A percentile compares a stretch with the other conserved stretches of the same genome.
phyloP scores from a whole-genome alignment of 1,140 invertebrate genomes.

The Zaprionus ornatus region DNA sequence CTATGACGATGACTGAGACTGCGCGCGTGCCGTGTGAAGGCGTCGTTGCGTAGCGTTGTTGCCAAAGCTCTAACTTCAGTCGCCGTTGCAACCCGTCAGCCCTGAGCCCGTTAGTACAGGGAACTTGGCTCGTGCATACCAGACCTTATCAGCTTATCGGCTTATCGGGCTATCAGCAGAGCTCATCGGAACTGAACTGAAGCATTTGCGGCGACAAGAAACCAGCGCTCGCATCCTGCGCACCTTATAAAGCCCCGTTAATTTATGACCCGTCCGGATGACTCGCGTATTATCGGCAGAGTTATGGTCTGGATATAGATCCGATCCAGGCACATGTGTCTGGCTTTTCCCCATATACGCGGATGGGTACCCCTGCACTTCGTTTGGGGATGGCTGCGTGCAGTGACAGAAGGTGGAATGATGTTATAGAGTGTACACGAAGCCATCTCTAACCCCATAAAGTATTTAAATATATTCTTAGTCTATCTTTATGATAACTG shows the following conservation, averaged over 20 bases:
- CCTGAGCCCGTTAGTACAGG: slow-evolving; percentile 3
- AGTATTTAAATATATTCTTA: no score
- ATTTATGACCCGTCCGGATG: background rate
- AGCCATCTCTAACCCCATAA: no score
- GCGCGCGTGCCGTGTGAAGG: slow-evolving; percentile 57
- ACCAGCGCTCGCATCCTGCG: background rate
- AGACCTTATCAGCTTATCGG: slow-evolving; percentile 10
- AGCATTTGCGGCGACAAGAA: background rate
- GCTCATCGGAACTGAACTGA: background rate
- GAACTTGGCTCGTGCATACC: slow-evolving; percentile 1
- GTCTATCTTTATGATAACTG: no score
- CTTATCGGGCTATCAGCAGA: background rate
- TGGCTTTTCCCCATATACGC: no score
- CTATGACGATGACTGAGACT: slow-evolving; percentile 39
- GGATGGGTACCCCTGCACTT: no score
- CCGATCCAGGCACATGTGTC: background rate
- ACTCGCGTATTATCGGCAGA: background rate
- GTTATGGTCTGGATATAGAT: slow-evolving; percentile 1
- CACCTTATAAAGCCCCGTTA: background rate
- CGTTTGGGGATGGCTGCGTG: no score
- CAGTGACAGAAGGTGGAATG: no score
- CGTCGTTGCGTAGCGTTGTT: background rate
- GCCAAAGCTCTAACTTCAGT: background rate
- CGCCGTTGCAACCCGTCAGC: background rate
- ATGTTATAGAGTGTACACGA: no score